Evolutionary conservation across 2,797 vertebrate genomes (phyloP), one percentile per base, ranked within the genome.

Genomic region (Pseudotriccus pelzelni): DNA sequence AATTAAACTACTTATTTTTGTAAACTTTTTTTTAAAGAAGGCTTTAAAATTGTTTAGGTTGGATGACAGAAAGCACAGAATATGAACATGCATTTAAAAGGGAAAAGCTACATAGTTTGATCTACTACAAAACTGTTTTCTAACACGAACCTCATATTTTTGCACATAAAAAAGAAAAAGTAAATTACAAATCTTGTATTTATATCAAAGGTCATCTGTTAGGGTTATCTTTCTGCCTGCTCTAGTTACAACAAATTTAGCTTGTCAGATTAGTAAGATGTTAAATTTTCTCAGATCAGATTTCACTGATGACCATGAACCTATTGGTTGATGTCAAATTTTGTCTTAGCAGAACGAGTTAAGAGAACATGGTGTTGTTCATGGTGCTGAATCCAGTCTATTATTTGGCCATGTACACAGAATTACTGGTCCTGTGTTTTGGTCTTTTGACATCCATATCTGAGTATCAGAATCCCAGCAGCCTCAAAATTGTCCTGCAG

Each of bases 381-480:
- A 28, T 93, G 88, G 86, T 96, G 80, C 93, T 95, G 86, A 95
- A 94, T 80, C 24, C 67, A 82, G 9, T 16, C 50, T 36, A 12
- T 25, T 62, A 4, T 20, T 36, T 68, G 39, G 8, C 64, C 41
- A 43, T 5, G 8, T 37, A 39, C 10, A 30, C 5, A 46, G 19
- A 80, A 47, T 86, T 64, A n/a, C n/a, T 74, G 37, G 28, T n/a
- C 30, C 32, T 90, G 15, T 3, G 30, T 86, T 89, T 79, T 72
- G 13, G 41, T 72, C 22, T 87, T 91, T 50, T 78, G 2, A 0
- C 1, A 1, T 56, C 39, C 30, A 8, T 74, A 44, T 75, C 37
- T 49, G 28, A 5, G 8, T 76, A 41, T 17, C 5, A 6, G 41
- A 80, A 87, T 70, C 15, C 52, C 1, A 0, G 9, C 30, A 85